These are phyloP conservation scores for Nephrocerus scutellatus DNA, from an alignment of 2,888 invertebrate species.

Conservation along the genomic window DNA sequence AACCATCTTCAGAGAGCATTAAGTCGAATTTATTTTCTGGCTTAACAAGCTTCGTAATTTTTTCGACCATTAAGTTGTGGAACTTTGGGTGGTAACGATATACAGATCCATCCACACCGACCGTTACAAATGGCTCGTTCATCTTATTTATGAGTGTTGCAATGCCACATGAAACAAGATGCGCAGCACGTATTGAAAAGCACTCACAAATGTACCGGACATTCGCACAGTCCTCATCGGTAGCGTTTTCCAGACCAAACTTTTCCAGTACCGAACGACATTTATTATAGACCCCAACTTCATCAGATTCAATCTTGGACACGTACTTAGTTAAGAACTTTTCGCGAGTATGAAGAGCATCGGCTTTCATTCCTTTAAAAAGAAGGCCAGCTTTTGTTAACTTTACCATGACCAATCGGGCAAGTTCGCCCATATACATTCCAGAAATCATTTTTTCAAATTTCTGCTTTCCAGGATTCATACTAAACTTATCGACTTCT, in stretches of 20 bases:
- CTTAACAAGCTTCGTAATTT: conserved; percentile 68
- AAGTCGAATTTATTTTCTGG: conserved; percentile 79
- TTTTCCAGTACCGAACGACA: conserved; percentile 82
- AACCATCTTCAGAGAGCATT: conserved; percentile 93
- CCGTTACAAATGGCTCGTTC: conserved; percentile 73
- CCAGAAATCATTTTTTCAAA: conserved; percentile 98
- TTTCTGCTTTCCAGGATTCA: conserved; percentile 80
- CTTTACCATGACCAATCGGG: conserved; percentile 75
- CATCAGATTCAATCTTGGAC: conserved; percentile 92
- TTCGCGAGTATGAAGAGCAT: conserved; percentile 67
- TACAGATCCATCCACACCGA: conserved; percentile 92
- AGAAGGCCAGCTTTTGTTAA: conserved; percentile 72
- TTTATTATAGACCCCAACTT: conserved; percentile 69
- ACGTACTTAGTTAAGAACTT: conserved; percentile 95
- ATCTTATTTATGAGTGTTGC: conserved; percentile 88
- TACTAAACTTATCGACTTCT: conserved; percentile 74
- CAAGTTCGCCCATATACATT: conserved; percentile 98
- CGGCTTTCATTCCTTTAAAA: conserved; percentile 77
- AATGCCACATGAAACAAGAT: conserved; percentile 84
- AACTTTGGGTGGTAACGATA: conserved; percentile 96
- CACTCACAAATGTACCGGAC: conserved; percentile 89
- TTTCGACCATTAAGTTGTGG: conserved; percentile 88
- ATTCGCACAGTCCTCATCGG: conserved; percentile 84
- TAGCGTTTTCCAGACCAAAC: conserved; percentile 73
- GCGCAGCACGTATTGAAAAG: conserved; percentile 87